Evolutionary conservation across 2,888 invertebrate species (phyloP).

Genomic region (Unio pictorum): DNA sequence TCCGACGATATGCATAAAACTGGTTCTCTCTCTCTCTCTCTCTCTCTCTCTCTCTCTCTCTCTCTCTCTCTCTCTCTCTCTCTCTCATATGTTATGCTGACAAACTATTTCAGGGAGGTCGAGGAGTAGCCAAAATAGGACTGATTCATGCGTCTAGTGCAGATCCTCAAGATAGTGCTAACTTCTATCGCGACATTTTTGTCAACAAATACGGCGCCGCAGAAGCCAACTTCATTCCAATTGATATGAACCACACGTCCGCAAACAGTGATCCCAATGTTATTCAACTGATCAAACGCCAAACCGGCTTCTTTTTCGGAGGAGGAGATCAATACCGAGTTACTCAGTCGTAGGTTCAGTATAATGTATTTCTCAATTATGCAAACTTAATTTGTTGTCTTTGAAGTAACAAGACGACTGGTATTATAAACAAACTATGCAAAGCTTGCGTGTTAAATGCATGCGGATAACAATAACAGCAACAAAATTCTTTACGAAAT

Average conservation of each 20-base stretch:
- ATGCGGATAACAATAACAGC: no score
- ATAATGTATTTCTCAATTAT: neutral
- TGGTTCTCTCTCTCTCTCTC: no score
- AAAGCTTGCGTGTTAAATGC: no score
- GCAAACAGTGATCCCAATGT: conserved; percentile 31
- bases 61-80: no score
- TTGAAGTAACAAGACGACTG: no score
- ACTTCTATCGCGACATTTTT: conserved; percentile 38
- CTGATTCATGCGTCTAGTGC: conserved; percentile 45
- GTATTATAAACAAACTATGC: no score
- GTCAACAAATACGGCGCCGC: conserved; percentile 36
- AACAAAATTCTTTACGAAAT: no score
- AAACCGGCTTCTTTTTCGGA: conserved; percentile 56
- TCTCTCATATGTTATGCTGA: no score
- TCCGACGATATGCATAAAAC: no score
- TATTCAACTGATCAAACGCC: conserved; percentile 30
- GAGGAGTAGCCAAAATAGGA: conserved; percentile 46
- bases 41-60: no score
- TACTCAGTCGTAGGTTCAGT: conserved; percentile 34
- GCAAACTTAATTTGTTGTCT: neutral
- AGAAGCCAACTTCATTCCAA: conserved; percentile 42
- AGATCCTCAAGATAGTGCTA: conserved; percentile 33
- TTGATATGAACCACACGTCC: conserved; percentile 39
- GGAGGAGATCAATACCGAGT: conserved; percentile 48
- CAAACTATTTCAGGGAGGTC: conserved; percentile 33